Percentiles rank a stretch among this genome's conserved stretches.
Conservation (phyloP, 2,888 invertebrate species). For the Philereme transversata region DNA sequence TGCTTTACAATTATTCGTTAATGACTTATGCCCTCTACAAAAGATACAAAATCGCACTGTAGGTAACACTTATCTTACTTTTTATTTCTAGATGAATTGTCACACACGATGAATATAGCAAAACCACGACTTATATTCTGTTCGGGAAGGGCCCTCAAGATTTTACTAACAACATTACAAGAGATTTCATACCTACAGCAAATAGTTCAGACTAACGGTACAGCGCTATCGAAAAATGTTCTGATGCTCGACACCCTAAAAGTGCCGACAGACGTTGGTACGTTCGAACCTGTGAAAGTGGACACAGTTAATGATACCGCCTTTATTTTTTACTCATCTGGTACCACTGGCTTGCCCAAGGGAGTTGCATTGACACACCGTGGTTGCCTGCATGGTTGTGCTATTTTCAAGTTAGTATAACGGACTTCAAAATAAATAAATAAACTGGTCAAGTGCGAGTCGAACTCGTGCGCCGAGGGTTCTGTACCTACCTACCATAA, state of each 20-base stretch:
- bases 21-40: too few relatives aligned
- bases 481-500: too few relatives aligned
- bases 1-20: too few relatives aligned
- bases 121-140: constrained; percentile 86
- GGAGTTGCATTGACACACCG: constrained; percentile 87
- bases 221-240: constrained; percentile 27
- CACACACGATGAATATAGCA: constrained; percentile 85
- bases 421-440: too few relatives aligned
- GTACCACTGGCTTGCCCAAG: constrained; percentile 91
- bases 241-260: constrained; percentile 29
- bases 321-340: constrained; percentile 80
- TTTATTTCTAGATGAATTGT: constrained; percentile 80
- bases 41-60: too few relatives aligned
- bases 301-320: constrained; percentile 39
- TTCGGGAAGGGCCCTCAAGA: constrained; percentile 61
- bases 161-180: constrained; percentile 40
- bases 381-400: constrained; percentile 54
- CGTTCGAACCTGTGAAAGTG: constrained; percentile 39
- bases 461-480: too few relatives aligned
- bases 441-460: too few relatives aligned
- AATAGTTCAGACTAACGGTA: constrained; percentile 69
- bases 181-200: constrained; percentile 53
- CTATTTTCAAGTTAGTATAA: constrained; percentile 27
- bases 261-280: constrained; percentile 29
- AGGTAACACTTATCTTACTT: background rate